Evolutionary conservation across 2,888 invertebrate genomes (phyloP).

Genomic region (Troides helena): DNA sequence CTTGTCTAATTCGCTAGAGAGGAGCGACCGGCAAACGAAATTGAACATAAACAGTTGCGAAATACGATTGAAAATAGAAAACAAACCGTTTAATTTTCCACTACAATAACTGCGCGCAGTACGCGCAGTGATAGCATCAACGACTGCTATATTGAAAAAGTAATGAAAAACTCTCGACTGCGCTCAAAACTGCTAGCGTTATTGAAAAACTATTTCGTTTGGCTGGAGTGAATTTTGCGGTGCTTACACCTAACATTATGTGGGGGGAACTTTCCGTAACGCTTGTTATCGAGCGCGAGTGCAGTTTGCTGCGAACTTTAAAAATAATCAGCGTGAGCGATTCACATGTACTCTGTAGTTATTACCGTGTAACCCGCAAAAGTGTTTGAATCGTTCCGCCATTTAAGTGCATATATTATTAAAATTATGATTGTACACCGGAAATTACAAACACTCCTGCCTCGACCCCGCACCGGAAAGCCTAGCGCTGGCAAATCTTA

Average conservation of each 20-base stretch:
- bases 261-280: constrained; percentile 13
- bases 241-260: constrained; percentile 29
- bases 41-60: constrained; percentile 24
- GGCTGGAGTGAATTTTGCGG: constrained; percentile 28
- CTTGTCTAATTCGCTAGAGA: constrained; percentile 17
- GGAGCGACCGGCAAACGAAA: constrained; percentile 16
- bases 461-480: no score
- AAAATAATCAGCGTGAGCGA: constrained; percentile 8
- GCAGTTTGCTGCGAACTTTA: constrained; percentile 13
- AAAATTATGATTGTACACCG: no score
- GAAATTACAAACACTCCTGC: no score
- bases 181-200: constrained; percentile 35
- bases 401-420: no score
- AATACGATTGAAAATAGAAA: constrained; percentile 25
- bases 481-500: no score
- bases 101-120: constrained; percentile 28
- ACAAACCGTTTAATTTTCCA: constrained; percentile 28
- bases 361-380: background rate
- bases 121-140: constrained; percentile 29
- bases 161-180: constrained; percentile 37
- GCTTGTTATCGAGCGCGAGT: constrained; percentile 19
- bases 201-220: constrained; percentile 41
- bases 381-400: no score
- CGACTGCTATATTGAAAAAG: constrained; percentile 38
- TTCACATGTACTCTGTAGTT: background rate